A percentile compares a stretch with the other conserved stretches of the same genome.
These are phyloP conservation scores for Brachycybe producta DNA, from an alignment of 2,888 invertebrate species.

Conservation along the genomic window DNA sequence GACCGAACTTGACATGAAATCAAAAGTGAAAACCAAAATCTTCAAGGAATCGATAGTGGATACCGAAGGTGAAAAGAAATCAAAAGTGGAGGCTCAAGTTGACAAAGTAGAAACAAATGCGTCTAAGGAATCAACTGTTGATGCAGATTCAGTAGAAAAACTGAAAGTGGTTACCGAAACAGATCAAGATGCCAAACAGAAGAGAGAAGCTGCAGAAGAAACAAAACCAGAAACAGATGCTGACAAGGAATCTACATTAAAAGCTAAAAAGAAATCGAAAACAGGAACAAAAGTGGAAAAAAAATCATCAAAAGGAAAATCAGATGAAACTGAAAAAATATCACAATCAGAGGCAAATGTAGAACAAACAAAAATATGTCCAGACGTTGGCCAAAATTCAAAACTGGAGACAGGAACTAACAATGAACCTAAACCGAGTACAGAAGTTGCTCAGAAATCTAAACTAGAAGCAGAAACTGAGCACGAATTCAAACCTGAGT, in stretches of 20 bases:
- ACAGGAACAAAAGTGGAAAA: constrained; percentile 3
- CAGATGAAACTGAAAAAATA: constrained; percentile 2
- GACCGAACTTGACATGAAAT: constrained; percentile 28
- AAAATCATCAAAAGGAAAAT: constrained; percentile 1
- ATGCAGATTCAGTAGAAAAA: constrained; percentile 31
- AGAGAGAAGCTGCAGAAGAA: constrained; percentile 10
- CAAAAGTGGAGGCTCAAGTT: constrained; percentile 27
- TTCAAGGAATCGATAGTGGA: constrained; percentile 33
- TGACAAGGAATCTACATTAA: constrained; percentile 15
- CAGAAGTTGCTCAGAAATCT: too few relatives aligned
- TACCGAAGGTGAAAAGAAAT: too few relatives aligned
- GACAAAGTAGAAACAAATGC: constrained; percentile 24
- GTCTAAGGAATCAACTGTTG: constrained; percentile 29
- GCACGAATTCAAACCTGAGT: too few relatives aligned
- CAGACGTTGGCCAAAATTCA: not conserved
- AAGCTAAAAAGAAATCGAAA: constrained; percentile 8
- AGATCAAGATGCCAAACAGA: constrained; percentile 1
- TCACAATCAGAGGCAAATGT: not conserved
- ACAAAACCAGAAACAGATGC: constrained; percentile 7
- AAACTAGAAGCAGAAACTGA: too few relatives aligned
- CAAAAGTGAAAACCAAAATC: constrained; percentile 32
- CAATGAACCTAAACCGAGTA: not conserved
- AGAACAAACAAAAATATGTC: not conserved
- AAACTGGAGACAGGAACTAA: not conserved
- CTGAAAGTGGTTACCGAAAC: constrained; percentile 22